Conservation (phyloP, 2,888 invertebrate genomes). For the Mamestra brassicae region DNA sequence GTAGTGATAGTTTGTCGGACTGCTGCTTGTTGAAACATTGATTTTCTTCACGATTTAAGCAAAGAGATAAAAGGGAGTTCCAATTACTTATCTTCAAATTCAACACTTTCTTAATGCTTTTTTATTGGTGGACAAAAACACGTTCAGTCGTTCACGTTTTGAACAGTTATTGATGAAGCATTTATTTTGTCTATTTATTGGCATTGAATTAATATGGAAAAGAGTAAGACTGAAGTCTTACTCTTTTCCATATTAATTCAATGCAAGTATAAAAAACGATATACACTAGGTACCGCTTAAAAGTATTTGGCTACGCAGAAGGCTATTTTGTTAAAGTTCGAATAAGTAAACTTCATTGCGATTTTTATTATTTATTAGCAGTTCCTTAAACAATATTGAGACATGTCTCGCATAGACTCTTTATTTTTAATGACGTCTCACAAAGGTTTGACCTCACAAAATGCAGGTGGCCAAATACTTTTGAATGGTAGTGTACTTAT, state of each 20-base stretch:
- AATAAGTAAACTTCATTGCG: neutral
- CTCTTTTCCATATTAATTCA: neutral
- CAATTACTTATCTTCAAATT: neutral
- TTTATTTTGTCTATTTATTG: neutral
- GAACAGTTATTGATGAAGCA: neutral
- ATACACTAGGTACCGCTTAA: neutral
- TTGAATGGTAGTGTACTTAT: too few species aligned
- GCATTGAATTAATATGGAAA: too few species aligned
- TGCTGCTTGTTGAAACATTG: neutral
- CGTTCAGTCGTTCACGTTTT: neutral
- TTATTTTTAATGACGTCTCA: too few species aligned
- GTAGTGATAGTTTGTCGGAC: slow-evolving; percentile 15
- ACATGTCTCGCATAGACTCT: neutral
- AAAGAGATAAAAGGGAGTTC: neutral
- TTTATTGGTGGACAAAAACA: neutral
- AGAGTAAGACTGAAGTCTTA: too few species aligned
- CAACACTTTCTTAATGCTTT: neutral
- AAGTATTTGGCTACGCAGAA: neutral
- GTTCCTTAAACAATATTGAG: neutral
- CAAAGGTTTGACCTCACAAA: too few species aligned
- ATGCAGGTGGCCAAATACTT: too few species aligned
- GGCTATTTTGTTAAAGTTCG: neutral
- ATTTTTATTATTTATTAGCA: neutral
- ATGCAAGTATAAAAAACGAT: neutral
- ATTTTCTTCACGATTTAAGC: neutral